Base-by-base conservation (phyloP, 2,113 vertebrate species). In the Gila orcuttii region DNA sequence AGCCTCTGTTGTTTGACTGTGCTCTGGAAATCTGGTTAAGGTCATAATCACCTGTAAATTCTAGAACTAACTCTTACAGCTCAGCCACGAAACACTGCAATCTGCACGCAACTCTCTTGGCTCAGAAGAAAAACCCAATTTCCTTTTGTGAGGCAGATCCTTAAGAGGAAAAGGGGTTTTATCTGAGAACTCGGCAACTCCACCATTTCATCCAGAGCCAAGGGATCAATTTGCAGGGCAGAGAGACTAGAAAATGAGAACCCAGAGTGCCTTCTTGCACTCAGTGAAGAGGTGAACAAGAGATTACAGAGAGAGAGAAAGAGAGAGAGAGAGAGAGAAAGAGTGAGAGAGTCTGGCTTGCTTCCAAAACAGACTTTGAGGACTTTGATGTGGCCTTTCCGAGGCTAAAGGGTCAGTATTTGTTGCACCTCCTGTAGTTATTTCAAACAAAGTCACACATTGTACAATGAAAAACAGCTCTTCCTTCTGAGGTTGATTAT, bases 161-260 rank as follows among this genome's bases (percentile, higher is more conserved):
- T 75, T 85, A 47, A 76, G 71, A 82, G 50, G 59, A 82, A 82
- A 62, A 87, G 45, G 47, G 36, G 47, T 45, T 64, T 85, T 55
- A 74, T 85, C 83, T 25, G 50, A 66, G 74, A 76, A 88, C 79
- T 82, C 59, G 5, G 47, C 59, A 87, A 71, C 84, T 68, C 71
- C 82, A 23, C 50, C 50, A 87, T 85, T 85, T 79, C 79, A 89
- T 87, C 77, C 68, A 60, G 81, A 84, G 86, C 80, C 88, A 87
- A 75, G 55, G 88, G 84, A 89, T 89, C 84, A 75, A 81, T 86
- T 80, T 87, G 77, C 86, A 86, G 79, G 50, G 31, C 81, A 60
- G 33, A 55, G 80, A 86, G 86, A 86, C 75, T 69, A 87, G 47
- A 68, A 73, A 84, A 87, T 73, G 75, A 89, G 75, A 86, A 50